Evolutionary conservation across 2,113 vertebrate species (phyloP).

Genomic region (Percina caprodes): DNA sequence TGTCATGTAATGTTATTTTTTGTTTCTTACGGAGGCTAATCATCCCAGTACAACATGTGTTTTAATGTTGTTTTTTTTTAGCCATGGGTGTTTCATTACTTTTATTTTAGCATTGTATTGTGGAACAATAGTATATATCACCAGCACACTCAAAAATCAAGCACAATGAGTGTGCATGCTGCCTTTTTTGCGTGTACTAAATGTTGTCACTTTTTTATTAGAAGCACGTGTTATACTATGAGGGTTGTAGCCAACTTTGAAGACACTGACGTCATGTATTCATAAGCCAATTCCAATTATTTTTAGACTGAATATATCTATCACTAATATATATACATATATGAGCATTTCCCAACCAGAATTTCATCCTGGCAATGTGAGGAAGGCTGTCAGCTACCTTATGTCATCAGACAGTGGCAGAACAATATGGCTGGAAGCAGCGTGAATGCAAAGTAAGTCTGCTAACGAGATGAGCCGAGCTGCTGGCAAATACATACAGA

Average conservation of each 20-base stretch:
- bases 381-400: conserved; percentile 15
- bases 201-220: not conserved
- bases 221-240: not conserved
- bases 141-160: not conserved
- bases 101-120: not conserved
- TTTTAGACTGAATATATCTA: not conserved
- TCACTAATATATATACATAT: too few species aligned
- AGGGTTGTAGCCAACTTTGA: not conserved
- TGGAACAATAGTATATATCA: not conserved
- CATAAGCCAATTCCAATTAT: not conserved
- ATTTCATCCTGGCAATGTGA: conserved; percentile 3
- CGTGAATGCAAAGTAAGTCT: conserved; percentile 56
- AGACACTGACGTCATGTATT: not conserved
- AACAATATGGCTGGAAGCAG: conserved; percentile 54
- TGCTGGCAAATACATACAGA: conserved; percentile 65
- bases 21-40: too few species aligned
- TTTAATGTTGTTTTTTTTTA: too few species aligned
- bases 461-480: conserved; percentile 71
- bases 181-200: not conserved
- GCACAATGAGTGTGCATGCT: not conserved
- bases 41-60: too few species aligned
- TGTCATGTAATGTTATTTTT: too few species aligned
- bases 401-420: conserved; percentile 40
- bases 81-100: not conserved
- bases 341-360: not conserved